Percentiles rank a stretch among this genome's conserved stretches.
These are phyloP conservation scores for Drosophila ustulata DNA, from an alignment of 2,888 invertebrate species.

Conservation along the genomic window DNA sequence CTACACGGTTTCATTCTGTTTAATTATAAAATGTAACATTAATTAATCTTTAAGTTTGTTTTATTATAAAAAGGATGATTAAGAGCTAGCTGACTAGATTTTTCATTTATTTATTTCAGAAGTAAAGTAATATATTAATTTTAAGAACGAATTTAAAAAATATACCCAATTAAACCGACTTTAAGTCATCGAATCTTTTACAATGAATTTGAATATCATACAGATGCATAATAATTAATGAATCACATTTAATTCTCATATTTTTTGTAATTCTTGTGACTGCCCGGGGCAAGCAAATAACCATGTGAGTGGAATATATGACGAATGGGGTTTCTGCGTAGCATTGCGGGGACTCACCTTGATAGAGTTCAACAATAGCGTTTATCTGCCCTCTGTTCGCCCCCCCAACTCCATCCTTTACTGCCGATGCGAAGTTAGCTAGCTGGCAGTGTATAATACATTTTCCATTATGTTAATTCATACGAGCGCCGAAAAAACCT, in stretches of 20 bases:
- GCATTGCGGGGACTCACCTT: slow-evolving; percentile 21
- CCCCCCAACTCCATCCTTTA: not conserved
- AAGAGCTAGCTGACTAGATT: too few species aligned
- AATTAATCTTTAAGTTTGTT: too few species aligned
- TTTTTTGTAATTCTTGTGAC: slow-evolving; percentile 2
- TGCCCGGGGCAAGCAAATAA: not conserved
- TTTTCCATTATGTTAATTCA: slow-evolving; percentile 41
- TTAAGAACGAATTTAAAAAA: too few species aligned
- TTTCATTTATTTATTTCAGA: too few species aligned
- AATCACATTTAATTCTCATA: not conserved
- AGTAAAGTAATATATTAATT: too few species aligned
- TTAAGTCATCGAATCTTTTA: too few species aligned
- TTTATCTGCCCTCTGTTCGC: not conserved
- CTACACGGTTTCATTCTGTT: too few species aligned
- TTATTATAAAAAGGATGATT: too few species aligned
- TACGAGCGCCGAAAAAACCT: slow-evolving; percentile 48
- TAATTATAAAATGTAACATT: too few species aligned
- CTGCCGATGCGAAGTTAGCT: slow-evolving; percentile 8
- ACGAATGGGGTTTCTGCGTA: slow-evolving; percentile 6
- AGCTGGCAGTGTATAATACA: slow-evolving; percentile 22
- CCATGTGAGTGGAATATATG: not conserved
- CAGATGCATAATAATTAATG: not conserved
- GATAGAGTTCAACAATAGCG: slow-evolving; percentile 10
- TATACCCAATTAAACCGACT: too few species aligned
- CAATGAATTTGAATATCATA: too few species aligned